A percentile compares a stretch with the other conserved stretches of the same genome.
phyloP scores from a whole-genome alignment of 2,797 vertebrate genomes.

The Onychomys arenicola region DNA sequence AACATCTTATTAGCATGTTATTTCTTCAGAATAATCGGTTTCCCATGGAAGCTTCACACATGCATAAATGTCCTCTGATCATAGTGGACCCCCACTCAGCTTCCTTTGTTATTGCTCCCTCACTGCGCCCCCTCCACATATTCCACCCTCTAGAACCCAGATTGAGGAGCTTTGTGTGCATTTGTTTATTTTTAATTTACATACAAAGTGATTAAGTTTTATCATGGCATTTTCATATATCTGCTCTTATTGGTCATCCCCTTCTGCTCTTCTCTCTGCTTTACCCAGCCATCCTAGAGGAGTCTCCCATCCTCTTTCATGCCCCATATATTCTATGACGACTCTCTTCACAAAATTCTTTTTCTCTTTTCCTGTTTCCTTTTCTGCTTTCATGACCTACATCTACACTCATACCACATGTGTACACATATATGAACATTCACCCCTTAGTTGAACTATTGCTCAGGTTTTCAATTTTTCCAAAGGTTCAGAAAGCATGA shows the following conservation, averaged over 20 bases:
- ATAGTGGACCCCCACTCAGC: too few relatives aligned
- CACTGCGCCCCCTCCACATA: fast-evolving
- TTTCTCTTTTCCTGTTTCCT: background rate
- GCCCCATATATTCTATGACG: background rate
- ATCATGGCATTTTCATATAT: background rate
- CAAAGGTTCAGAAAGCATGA: background rate
- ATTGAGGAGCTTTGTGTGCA: background rate
- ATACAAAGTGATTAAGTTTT: background rate
- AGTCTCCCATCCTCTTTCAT: background rate
- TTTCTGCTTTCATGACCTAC: background rate
- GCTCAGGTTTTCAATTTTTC: background rate
- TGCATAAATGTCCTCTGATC: background rate
- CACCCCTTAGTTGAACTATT: background rate
- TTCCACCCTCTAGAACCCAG: background rate
- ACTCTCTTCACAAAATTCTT: background rate
- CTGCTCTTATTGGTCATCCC: background rate
- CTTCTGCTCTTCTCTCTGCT: background rate
- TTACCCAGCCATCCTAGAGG: background rate
- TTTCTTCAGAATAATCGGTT: background rate
- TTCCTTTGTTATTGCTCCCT: background rate
- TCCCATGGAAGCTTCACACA: background rate
- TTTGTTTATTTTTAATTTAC: background rate
- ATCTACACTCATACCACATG: too few relatives aligned
- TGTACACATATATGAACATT: background rate
- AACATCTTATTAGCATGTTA: background rate